Evolutionary conservation across 2,113 vertebrate genomes (phyloP).

Genomic region (Dendropsophus ebraccatus): DNA sequence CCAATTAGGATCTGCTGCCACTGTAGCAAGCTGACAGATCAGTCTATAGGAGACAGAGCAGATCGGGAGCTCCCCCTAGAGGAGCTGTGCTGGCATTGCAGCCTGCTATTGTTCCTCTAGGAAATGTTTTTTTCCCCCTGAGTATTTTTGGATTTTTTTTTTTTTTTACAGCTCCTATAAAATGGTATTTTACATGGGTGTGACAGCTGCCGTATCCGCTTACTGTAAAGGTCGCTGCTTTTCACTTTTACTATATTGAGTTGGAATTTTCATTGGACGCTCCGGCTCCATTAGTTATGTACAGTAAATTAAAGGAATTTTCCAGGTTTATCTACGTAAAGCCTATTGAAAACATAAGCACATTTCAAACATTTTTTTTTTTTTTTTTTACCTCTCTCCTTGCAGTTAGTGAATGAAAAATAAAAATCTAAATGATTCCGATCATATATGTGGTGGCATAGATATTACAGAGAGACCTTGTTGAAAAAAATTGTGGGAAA

Average conservation of each 20-base stretch:
- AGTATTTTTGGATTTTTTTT: background rate
- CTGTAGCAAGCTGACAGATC: background rate
- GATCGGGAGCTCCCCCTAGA: slow-evolving; percentile 21
- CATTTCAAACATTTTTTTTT: background rate
- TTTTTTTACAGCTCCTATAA: background rate
- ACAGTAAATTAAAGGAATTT: background rate
- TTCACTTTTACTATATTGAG: background rate
- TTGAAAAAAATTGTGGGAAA: too few species aligned
- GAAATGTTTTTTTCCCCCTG: background rate
- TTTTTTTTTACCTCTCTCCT: background rate
- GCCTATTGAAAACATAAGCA: background rate
- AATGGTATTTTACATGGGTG: background rate
- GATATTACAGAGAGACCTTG: too few species aligned
- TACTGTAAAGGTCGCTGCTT: background rate
- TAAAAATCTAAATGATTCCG: too few species aligned
- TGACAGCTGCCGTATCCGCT: background rate
- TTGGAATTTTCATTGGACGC: too few species aligned
- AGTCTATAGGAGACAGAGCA: background rate
- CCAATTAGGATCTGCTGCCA: slow-evolving; percentile 27
- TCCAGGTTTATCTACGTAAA: background rate
- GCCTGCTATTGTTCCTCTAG: background rate
- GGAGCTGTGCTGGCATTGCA: background rate
- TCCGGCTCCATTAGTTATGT: background rate
- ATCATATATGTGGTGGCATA: too few species aligned
- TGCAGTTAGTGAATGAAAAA: too few species aligned